Conservation (phyloP, 2,797 vertebrate species). For the Phyllotis vaccarum region DNA sequence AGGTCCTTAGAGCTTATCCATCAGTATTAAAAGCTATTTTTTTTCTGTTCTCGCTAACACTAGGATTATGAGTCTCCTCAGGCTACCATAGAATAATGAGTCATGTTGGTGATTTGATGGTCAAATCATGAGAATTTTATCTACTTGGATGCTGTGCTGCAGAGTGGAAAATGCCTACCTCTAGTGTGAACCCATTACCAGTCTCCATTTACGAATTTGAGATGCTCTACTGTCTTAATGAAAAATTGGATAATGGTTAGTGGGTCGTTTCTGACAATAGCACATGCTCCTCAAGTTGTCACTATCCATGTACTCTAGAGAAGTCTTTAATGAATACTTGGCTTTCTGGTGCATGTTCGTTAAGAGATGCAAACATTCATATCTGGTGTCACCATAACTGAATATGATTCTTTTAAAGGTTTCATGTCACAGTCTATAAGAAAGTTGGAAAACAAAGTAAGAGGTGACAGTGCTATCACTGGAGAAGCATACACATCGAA, state of each 20-base stretch:
- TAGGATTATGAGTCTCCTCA: not conserved
- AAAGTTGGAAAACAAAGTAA: not conserved
- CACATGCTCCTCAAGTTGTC: not conserved
- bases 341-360: not conserved
- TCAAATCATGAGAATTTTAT: not conserved
- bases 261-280: not conserved
- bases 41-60: not conserved
- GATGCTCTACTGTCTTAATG: not conserved
- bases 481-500: conserved; percentile 58
- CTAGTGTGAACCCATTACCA: no score
- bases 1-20: not conserved
- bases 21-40: not conserved
- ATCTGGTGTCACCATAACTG: not conserved
- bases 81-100: not conserved
- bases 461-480: conserved; percentile 25
- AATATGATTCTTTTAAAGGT: not conserved
- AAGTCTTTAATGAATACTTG: not conserved
- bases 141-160: not conserved
- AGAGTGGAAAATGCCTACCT: not conserved
- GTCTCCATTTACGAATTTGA: not conserved
- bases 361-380: not conserved
- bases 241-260: not conserved
- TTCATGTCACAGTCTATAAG: not conserved
- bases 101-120: not conserved
- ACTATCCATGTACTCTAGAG: not conserved